Evolutionary conservation across 2,797 vertebrate genomes (phyloP).

Genomic region (Rhabdophis nuchalis): DNA sequence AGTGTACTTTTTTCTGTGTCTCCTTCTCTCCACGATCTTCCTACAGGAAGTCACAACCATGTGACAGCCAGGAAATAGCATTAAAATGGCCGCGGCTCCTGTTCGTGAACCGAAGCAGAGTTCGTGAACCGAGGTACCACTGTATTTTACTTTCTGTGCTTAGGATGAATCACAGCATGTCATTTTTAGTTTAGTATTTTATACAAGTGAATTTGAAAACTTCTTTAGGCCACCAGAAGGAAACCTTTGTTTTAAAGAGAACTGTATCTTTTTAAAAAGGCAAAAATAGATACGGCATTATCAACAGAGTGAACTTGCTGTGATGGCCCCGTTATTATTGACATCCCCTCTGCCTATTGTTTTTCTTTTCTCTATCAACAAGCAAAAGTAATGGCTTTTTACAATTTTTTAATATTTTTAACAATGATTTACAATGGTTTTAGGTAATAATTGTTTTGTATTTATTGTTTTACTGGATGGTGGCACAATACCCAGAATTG

Average conservation of each 20-base stretch:
- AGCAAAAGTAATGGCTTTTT: not conserved
- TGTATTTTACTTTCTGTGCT: not conserved
- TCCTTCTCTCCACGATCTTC: too few species aligned
- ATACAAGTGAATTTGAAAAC: not conserved
- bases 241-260: not conserved
- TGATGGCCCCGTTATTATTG: not conserved
- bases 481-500: not conserved
- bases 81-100: too few species aligned
- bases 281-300: not conserved
- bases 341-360: not conserved
- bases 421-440: not conserved
- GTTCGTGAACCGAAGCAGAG: too few species aligned
- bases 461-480: not conserved
- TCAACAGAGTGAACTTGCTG: not conserved
- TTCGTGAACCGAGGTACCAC: too few species aligned
- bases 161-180: not conserved
- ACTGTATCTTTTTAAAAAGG: not conserved
- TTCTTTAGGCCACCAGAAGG: not conserved
- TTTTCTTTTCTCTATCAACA: not conserved
- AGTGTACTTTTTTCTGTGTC: too few species aligned
- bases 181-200: not conserved
- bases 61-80: too few species aligned
- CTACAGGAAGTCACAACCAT: too few species aligned
- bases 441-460: not conserved
- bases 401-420: not conserved